Evolutionary conservation across 2,797 vertebrate species (phyloP).

Genomic region (Salmo trutta): DNA sequence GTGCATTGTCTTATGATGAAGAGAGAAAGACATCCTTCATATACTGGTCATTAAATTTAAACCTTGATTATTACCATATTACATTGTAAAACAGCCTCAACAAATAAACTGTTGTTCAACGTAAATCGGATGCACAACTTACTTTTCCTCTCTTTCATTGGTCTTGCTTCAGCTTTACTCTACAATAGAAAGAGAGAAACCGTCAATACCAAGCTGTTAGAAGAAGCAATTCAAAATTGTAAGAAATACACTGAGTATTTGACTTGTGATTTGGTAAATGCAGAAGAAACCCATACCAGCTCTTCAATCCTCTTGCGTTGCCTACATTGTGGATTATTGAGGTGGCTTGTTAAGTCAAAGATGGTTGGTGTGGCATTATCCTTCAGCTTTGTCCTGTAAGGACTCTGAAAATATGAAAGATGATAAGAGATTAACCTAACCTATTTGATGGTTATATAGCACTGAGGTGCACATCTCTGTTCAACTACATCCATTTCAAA

Average conservation of each 20-base stretch:
- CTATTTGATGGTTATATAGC: neutral
- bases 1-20: neutral
- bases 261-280: neutral
- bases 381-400: conserved; percentile 84
- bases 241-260: neutral
- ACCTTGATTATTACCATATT: neutral
- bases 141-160: conserved; percentile 85
- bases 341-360: conserved; percentile 83
- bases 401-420: conserved; percentile 75
- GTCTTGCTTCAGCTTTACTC: conserved; percentile 85
- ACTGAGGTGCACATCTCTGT: neutral
- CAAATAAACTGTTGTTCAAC: no score
- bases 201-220: neutral
- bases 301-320: conserved; percentile 86
- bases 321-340: conserved; percentile 81
- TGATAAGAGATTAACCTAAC: neutral
- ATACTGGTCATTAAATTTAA: no score
- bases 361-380: conserved; percentile 92
- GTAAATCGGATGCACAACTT: conserved; percentile 61
- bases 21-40: neutral
- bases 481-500: conserved; percentile 6
- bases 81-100: no score
- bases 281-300: conserved; percentile 64
- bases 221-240: neutral
- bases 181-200: conserved; percentile 53